Conservation (phyloP, 2,888 invertebrate species). For the Sarcophaga subvicina region DNA sequence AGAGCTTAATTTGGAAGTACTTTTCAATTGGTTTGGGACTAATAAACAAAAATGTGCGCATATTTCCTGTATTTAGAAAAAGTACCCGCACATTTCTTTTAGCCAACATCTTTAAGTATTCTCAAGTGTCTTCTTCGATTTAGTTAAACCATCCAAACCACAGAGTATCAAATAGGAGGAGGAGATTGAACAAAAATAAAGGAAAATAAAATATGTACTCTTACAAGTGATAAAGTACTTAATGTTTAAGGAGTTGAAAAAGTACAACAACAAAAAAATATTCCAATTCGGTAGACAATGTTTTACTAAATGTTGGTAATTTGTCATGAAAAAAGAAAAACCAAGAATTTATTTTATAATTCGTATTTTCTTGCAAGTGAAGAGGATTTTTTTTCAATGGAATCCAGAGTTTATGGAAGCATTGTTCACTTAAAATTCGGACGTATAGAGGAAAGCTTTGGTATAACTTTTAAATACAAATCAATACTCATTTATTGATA, state of each 20-base stretch:
- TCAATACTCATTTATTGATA: too few relatives aligned
- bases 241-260: slow-evolving; percentile 9
- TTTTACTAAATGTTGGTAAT: slow-evolving; percentile 45
- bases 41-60: background rate
- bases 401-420: too few relatives aligned
- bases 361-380: too few relatives aligned
- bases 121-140: slow-evolving; percentile 23
- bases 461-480: too few relatives aligned
- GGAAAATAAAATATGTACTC: background rate
- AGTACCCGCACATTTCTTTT: background rate
- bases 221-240: slow-evolving; percentile 33
- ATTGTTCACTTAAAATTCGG: too few relatives aligned
- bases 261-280: background rate
- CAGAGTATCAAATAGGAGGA: slow-evolving; percentile 11
- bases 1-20: background rate
- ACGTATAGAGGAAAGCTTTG: too few relatives aligned
- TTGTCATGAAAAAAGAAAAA: slow-evolving; percentile 19
- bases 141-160: slow-evolving; percentile 17
- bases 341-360: too few relatives aligned
- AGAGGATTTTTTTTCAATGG: too few relatives aligned
- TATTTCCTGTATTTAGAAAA: background rate
- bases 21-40: background rate
- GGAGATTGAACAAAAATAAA: background rate
- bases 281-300: slow-evolving; percentile 51
- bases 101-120: background rate